Percentiles rank a stretch among this genome's conserved stretches.
phyloP scores from a whole-genome alignment of 2,113 vertebrate genomes.

The Zeus faber region DNA sequence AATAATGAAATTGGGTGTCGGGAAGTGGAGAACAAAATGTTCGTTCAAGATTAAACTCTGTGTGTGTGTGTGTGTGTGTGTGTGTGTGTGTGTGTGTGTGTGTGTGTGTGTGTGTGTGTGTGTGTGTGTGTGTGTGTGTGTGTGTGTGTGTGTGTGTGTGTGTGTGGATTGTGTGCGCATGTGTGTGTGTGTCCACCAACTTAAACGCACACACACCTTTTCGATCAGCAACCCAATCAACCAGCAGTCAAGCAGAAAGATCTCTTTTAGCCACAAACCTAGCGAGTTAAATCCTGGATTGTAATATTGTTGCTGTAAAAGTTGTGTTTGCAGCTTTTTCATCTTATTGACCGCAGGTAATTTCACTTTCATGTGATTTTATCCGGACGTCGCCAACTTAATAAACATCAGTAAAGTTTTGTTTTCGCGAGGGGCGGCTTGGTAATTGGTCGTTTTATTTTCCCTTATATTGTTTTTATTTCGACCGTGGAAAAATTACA shows the following conservation, averaged over 20 bases:
- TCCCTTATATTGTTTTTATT: slow-evolving; percentile 2
- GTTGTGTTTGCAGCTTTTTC: not conserved
- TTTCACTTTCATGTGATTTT: not conserved
- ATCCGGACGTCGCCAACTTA: not conserved
- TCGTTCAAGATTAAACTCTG: not conserved
- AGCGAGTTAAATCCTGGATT: not conserved
- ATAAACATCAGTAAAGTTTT: slow-evolving; percentile 1
- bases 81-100: slow-evolving; percentile 16
- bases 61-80: not conserved
- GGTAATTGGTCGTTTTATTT: slow-evolving; percentile 2
- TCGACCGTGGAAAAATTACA: slow-evolving; percentile 15
- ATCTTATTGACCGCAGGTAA: slow-evolving; percentile 16
- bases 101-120: not conserved
- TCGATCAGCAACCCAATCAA: slow-evolving; percentile 31
- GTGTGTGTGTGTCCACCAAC: not conserved
- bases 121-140: slow-evolving; percentile 5
- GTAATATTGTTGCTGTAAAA: not conserved
- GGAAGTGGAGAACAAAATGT: not conserved
- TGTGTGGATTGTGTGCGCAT: not conserved
- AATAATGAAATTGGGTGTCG: not conserved
- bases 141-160: not conserved
- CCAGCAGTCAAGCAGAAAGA: slow-evolving; percentile 6
- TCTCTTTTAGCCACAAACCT: not conserved
- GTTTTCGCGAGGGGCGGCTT: not conserved
- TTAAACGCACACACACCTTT: slow-evolving; percentile 5